These are phyloP conservation scores for Corythaixoides concolor DNA, from an alignment of 2,113 vertebrate species.

Conservation along the genomic window DNA sequence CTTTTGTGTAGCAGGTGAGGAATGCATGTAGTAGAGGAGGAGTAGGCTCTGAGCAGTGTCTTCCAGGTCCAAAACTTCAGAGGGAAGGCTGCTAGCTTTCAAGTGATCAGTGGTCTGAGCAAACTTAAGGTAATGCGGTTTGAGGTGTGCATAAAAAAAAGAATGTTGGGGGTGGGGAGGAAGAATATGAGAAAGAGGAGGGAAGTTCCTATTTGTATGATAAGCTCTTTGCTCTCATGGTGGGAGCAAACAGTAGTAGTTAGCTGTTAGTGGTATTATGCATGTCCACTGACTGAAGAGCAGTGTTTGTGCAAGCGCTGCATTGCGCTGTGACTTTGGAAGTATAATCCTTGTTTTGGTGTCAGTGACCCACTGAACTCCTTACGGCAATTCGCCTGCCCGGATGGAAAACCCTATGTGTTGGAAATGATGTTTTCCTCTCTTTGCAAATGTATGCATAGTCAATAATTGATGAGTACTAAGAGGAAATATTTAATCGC, in stretches of 20 bases:
- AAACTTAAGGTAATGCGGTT: background rate
- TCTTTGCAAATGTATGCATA: background rate
- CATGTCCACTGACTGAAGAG: accelerated
- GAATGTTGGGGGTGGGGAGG: background rate
- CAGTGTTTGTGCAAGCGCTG: background rate
- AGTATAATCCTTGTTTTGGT: background rate
- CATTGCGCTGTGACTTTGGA: background rate
- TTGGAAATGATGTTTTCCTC: background rate
- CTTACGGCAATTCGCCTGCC: background rate
- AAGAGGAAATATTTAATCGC: background rate
- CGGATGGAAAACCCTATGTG: background rate
- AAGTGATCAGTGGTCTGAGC: background rate
- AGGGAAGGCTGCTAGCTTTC: background rate
- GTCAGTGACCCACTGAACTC: slow-evolving; percentile 28
- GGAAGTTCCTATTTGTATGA: accelerated
- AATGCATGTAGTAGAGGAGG: background rate
- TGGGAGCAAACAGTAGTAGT: background rate
- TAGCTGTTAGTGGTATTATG: background rate
- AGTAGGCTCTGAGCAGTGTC: background rate
- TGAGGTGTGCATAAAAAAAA: background rate
- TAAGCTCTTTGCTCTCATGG: background rate
- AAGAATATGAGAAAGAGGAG: background rate
- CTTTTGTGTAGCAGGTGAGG: background rate
- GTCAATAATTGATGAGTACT: slow-evolving; percentile 35
- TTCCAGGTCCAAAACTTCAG: background rate